Evolutionary conservation across 2,888 invertebrate species (phyloP).

Genomic region (Hipparchia sbordonii): DNA sequence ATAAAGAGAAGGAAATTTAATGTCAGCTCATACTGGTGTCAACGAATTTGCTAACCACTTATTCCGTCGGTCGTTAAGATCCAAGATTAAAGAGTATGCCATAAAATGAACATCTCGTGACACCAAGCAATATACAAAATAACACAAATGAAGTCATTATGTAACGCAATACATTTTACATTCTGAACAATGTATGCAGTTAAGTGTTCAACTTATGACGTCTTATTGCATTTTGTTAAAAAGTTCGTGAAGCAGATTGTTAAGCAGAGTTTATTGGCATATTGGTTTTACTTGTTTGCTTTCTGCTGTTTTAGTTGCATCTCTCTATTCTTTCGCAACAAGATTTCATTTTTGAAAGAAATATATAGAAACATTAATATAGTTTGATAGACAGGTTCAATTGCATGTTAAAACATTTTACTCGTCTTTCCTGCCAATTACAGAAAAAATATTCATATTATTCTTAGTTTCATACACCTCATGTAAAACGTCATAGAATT

Average conservation of each 20-base stretch:
- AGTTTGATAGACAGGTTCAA: no score
- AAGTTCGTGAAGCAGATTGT: conserved; percentile 1
- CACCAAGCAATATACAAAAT: conserved; percentile 26
- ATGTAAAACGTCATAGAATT: no score
- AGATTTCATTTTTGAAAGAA: no score
- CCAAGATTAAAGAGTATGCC: conserved; percentile 25
- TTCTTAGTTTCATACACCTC: no score
- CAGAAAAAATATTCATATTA: no score
- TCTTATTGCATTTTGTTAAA: not conserved
- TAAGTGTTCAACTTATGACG: conserved; percentile 18
- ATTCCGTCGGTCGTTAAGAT: conserved; percentile 29
- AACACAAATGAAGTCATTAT: conserved; percentile 29
- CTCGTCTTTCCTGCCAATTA: no score
- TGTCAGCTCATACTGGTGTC: conserved; percentile 20
- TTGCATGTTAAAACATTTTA: no score
- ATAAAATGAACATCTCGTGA: conserved; percentile 25
- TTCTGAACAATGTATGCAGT: conserved; percentile 20
- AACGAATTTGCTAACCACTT: conserved; percentile 32
- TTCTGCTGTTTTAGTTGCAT: not conserved
- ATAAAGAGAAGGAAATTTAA: conserved; percentile 16
- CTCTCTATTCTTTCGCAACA: no score
- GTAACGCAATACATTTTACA: conserved; percentile 27
- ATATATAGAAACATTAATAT: no score
- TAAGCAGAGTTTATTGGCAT: not conserved
- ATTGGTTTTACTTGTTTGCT: conserved; percentile 5